Evolutionary conservation across 2,797 vertebrate genomes (phyloP).

Genomic region (Parauchenoglanis ngamensis): DNA sequence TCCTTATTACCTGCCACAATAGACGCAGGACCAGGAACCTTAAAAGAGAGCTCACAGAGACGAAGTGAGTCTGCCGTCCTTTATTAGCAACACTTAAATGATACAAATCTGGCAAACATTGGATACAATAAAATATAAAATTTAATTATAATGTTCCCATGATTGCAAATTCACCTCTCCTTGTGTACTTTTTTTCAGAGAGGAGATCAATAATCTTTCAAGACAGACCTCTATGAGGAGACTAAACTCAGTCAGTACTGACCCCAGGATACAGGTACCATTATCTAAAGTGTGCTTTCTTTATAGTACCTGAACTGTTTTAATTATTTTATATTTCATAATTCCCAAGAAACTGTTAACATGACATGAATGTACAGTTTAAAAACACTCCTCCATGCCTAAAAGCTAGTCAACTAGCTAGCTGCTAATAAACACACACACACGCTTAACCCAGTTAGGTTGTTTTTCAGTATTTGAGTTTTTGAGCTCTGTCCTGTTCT

Average conservation of each 20-base stretch:
- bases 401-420: background rate
- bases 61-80: constrained; percentile 76
- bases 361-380: background rate
- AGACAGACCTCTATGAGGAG: constrained; percentile 77
- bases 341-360: background rate
- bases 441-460: background rate
- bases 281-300: background rate
- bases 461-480: background rate
- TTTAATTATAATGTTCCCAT: background rate
- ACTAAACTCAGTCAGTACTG: constrained; percentile 76
- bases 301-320: background rate
- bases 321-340: background rate
- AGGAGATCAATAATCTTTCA: constrained; percentile 75
- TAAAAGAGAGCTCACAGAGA: constrained; percentile 71
- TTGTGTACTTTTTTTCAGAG: constrained; percentile 61
- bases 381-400: background rate
- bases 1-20: constrained; percentile 82
- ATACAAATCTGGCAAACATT: constrained; percentile 1
- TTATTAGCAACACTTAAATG: background rate
- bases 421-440: background rate
- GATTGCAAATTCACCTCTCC: constrained; percentile 3
- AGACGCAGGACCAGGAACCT: constrained; percentile 79
- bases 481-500: background rate
- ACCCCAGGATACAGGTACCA: constrained; percentile 71
- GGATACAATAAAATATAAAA: background rate